Percentiles rank a stretch among this genome's conserved stretches.
phyloP scores from a whole-genome alignment of 2,797 vertebrate genomes.

The Lutra lutra region DNA sequence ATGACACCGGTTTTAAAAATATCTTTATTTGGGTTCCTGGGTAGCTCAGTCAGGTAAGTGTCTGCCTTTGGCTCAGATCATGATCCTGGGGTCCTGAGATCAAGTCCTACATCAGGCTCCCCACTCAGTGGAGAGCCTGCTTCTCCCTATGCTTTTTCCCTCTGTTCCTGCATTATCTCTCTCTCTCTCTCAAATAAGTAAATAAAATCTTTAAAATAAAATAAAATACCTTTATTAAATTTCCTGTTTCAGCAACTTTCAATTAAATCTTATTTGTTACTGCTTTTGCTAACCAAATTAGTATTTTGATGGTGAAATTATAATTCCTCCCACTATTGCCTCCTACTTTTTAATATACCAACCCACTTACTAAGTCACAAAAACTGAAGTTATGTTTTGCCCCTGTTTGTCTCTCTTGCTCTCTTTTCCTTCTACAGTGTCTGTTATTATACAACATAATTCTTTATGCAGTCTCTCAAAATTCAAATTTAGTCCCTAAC shows the following conservation, averaged over 20 bases:
- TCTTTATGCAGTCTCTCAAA: background rate
- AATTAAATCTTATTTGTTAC: background rate
- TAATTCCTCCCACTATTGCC: background rate
- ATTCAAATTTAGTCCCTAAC: background rate
- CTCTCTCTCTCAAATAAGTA: background rate
- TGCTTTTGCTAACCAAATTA: background rate
- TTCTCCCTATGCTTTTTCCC: background rate
- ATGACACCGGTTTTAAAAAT: background rate
- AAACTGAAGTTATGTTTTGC: background rate
- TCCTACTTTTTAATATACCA: background rate
- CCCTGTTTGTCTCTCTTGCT: background rate
- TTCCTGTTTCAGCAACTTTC: background rate
- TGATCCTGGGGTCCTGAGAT: background rate
- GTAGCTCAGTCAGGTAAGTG: background rate
- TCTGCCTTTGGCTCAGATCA: background rate
- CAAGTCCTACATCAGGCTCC: too few relatives aligned
- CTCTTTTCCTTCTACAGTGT: background rate
- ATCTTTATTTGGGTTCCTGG: background rate
- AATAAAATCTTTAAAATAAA: background rate
- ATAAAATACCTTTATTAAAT: background rate
- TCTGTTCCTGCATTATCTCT: background rate
- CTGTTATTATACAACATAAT: background rate
- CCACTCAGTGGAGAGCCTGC: background rate
- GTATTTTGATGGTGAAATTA: background rate
- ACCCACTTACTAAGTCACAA: background rate